phyloP scores from a whole-genome alignment of 2,888 invertebrate genomes.

The Sinodicranocentrus sp. region DNA sequence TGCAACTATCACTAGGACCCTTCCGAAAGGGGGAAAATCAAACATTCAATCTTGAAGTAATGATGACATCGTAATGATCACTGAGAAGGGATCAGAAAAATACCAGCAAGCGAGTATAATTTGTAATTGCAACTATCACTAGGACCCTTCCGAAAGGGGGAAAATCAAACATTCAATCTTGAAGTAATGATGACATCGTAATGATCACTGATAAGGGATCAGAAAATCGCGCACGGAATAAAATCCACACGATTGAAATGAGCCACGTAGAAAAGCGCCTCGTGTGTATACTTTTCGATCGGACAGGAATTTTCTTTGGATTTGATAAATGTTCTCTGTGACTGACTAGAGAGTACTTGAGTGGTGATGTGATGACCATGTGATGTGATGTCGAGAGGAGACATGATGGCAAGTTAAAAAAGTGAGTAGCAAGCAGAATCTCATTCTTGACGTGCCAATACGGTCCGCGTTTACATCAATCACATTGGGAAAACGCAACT shows the following conservation, averaged over 20 bases:
- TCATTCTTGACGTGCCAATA: constrained; percentile 47
- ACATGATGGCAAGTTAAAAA: neutral
- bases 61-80: constrained; percentile 64
- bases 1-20: constrained; percentile 26
- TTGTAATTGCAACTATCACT: constrained; percentile 40
- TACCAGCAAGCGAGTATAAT: constrained; percentile 11
- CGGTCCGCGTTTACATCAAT: constrained; percentile 53
- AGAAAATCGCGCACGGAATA: constrained; percentile 51
- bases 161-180: constrained; percentile 50
- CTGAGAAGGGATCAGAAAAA: neutral
- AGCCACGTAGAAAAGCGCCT: neutral
- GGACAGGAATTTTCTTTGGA: neutral
- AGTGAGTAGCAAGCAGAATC: constrained; percentile 3
- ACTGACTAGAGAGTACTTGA: neutral
- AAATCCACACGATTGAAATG: constrained; percentile 37
- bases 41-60: constrained; percentile 48
- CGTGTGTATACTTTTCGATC: neutral
- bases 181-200: constrained; percentile 64
- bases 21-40: constrained; percentile 55
- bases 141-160: constrained; percentile 41
- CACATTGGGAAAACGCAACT: constrained; percentile 23
- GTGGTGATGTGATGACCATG: constrained; percentile 4
- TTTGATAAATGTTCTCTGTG: constrained; percentile 26
- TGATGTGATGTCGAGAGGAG: constrained; percentile 25
- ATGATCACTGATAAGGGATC: constrained; percentile 62